Evolutionary conservation across 2,113 vertebrate genomes (phyloP), one percentile per base, ranked within the genome.

Genomic region (Gasterosteus aculeatus): DNA sequence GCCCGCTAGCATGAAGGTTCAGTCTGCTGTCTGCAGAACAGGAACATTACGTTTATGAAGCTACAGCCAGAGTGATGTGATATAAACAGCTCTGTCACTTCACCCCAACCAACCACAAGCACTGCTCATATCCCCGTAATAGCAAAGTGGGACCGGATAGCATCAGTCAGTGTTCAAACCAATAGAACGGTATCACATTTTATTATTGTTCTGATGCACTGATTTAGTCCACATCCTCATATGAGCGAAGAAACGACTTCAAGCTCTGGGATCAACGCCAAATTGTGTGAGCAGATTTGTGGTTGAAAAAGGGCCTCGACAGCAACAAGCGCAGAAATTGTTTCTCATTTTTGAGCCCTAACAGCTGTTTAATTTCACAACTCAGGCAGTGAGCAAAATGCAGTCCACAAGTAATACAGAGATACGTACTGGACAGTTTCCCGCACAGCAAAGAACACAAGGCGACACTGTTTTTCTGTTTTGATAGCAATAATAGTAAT

Each of bases 11-110:
- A 77, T 46, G 70, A 44, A 62, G 33, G 57, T 51, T 69, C 65
- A n/a, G 65, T 82, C 81, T 49, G 85, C 69, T 10, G 3, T 53
- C 29, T 54, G 85, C 85, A 85, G 80, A 76, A 69, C 77, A 46
- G n/a, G 15, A 73, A 79, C 77, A 3, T 56, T 39, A 58, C 1
- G 29, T 69, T 74, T 53, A 83, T 46, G 75, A 12, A 56, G 80
- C 86, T 69, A 60, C 78, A 82, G 82, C 83, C 82, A 7, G 80
- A 85, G 88, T 87, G 88, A 85, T 72, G 79, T 65, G 76, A 77
- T 15, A 26, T 26, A 82, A 88, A 77, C 81, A 64, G 69, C 53
- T 73, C 66, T 1, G 41, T 57, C 72, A 63, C 51, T 10, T 59
- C 39, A 71, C 18, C 31, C 8, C 53, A 19, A 31, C 26, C 60